Evolutionary conservation across 2,888 invertebrate species (phyloP).

Genomic region (Mycalesis mineus): DNA sequence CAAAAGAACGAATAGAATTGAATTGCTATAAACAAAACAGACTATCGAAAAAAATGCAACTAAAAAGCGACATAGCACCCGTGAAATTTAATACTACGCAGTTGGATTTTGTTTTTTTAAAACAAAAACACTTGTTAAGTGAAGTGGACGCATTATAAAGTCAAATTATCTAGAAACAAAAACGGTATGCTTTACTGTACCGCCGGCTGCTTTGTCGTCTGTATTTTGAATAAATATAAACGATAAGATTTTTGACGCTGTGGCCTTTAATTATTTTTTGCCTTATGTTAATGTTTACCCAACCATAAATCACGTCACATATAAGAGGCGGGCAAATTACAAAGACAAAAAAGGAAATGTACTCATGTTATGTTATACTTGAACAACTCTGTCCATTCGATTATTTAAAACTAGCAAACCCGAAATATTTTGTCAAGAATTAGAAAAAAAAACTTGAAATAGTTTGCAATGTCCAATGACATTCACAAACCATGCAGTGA

Average conservation of each 20-base stretch:
- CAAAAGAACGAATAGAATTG: neutral
- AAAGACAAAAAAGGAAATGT: too few relatives aligned
- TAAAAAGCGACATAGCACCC: neutral
- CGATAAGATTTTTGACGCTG: conserved; percentile 1
- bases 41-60: neutral
- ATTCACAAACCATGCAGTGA: too few relatives aligned
- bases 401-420: too few relatives aligned
- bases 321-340: too few relatives aligned
- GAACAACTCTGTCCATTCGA: too few relatives aligned
- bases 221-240: neutral
- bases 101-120: neutral
- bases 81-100: neutral
- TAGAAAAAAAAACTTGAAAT: too few relatives aligned
- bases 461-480: too few relatives aligned
- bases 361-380: too few relatives aligned
- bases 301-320: too few relatives aligned
- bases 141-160: conserved; percentile 11
- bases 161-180: conserved; percentile 15
- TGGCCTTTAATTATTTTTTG: neutral
- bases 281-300: neutral
- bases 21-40: neutral
- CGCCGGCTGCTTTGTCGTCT: conserved; percentile 1
- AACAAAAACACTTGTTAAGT: conserved; percentile 7
- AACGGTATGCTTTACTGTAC: neutral
- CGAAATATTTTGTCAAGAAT: too few relatives aligned